phyloP scores from a whole-genome alignment of 2,113 vertebrate genomes.

The Onychostoma macrolepis region DNA sequence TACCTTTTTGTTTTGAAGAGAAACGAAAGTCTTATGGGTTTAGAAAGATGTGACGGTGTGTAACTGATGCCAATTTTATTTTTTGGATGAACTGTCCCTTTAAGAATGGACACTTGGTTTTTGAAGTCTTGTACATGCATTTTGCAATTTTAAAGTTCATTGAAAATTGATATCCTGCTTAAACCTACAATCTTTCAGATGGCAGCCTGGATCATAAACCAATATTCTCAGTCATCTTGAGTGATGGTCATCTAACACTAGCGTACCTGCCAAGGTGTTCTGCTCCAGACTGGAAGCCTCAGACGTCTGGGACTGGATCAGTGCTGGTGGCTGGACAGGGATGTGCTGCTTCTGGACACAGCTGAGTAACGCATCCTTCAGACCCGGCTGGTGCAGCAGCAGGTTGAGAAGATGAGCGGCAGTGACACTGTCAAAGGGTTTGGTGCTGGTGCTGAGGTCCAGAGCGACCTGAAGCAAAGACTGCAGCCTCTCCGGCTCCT shows the following conservation, averaged over 20 bases:
- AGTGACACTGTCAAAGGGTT: constrained; percentile 91
- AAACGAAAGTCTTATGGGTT: too few species aligned
- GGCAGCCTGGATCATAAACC: not conserved
- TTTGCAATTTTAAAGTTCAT: not conserved
- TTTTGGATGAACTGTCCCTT: too few species aligned
- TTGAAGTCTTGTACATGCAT: not conserved
- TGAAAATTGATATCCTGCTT: not conserved
- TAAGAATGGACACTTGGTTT: not conserved
- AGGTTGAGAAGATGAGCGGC: constrained; percentile 88
- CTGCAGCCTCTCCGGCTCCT: constrained; percentile 75
- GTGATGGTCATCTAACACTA: not conserved
- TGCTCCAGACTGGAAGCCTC: constrained; percentile 74
- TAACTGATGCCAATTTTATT: too few species aligned
- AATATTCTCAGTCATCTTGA: not conserved
- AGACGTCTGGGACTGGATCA: constrained; percentile 48
- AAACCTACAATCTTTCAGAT: not conserved
- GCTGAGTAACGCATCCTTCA: constrained; percentile 70
- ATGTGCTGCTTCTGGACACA: constrained; percentile 65
- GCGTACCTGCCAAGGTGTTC: constrained; percentile 84
- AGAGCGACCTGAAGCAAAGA: constrained; percentile 83
- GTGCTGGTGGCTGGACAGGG: constrained; percentile 51
- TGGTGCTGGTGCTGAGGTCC: constrained; percentile 91
- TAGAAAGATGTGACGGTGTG: too few species aligned
- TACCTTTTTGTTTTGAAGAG: too few species aligned
- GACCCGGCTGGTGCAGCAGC: constrained; percentile 77